These are phyloP conservation scores for Pollenia angustigena DNA, from an alignment of 2,888 invertebrate species.

Conservation along the genomic window DNA sequence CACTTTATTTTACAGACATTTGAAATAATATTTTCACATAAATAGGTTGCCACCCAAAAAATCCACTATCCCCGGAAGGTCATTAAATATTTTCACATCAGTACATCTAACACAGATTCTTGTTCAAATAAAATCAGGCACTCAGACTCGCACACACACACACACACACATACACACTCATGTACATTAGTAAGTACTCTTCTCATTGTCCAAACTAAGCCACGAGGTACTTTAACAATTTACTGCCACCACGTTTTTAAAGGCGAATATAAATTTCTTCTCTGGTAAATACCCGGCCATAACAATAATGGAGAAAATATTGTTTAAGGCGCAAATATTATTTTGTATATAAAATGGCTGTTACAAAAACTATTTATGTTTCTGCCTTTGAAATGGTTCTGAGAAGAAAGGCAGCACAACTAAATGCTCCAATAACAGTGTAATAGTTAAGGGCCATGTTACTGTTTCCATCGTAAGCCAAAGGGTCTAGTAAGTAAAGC, in stretches of 20 bases:
- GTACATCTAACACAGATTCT: slow-evolving; percentile 64
- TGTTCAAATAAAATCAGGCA: background rate
- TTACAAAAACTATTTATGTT: slow-evolving; percentile 13
- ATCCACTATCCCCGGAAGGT: slow-evolving; percentile 81
- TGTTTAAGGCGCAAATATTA: slow-evolving; percentile 27
- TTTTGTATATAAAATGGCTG: slow-evolving; percentile 16
- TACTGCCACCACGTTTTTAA: background rate
- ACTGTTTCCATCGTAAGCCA: background rate
- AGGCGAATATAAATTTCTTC: background rate
- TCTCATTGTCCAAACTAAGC: background rate
- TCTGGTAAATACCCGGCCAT: slow-evolving; percentile 1
- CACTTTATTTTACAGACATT: slow-evolving; percentile 16
- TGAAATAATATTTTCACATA: slow-evolving; percentile 61
- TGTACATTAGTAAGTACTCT: too few species aligned
- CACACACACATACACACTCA: background rate
- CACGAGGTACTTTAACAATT: background rate
- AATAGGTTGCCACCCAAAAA: slow-evolving; percentile 81
- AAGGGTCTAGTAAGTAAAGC: background rate
- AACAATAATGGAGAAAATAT: slow-evolving; percentile 36
- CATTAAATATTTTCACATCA: slow-evolving; percentile 79
- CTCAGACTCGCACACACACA: background rate
- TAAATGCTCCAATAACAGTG: slow-evolving; percentile 31
- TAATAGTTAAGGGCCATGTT: slow-evolving; percentile 38
- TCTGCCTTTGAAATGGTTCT: slow-evolving; percentile 6
- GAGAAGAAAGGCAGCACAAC: background rate